Percentiles rank a stretch among this genome's conserved stretches.
Evolutionary conservation across 2,113 vertebrate genomes (phyloP).

Genomic region (Mystacornis crossleyi): DNA sequence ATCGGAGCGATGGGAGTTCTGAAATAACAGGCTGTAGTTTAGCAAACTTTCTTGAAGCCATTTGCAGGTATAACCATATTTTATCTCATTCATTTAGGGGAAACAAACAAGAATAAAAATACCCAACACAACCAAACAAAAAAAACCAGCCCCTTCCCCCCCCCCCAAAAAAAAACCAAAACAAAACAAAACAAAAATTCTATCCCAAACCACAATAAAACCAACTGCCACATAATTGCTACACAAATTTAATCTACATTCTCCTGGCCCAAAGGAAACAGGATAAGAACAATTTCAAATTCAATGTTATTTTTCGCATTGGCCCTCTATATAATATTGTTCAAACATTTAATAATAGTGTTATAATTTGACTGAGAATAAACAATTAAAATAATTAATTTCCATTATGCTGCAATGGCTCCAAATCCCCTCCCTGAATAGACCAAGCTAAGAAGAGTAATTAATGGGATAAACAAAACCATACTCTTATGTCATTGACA

Average conservation of each 20-base stretch:
- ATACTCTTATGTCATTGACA: neutral
- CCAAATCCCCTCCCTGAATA: neutral
- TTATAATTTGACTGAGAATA: neutral
- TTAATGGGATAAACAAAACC: neutral
- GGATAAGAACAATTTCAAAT: neutral
- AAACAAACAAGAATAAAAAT: neutral
- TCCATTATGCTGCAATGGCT: neutral
- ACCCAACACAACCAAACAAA: neutral
- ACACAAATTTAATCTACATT: neutral
- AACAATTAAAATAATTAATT: neutral
- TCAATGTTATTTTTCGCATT: neutral
- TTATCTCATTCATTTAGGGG: neutral
- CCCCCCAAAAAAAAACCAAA: too few species aligned
- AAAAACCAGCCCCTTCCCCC: fast-evolving
- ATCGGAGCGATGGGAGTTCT: neutral
- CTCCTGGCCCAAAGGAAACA: neutral
- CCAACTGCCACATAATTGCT: fast-evolving
- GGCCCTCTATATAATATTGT: neutral
- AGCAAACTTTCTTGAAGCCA: neutral
- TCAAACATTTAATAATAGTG: neutral
- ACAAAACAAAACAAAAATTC: neutral
- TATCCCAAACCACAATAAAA: neutral
- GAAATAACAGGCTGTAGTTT: neutral
- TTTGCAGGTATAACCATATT: neutral
- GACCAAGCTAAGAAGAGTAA: neutral